These are phyloP conservation scores for Athripsodes cinereus DNA, from an alignment of 2,888 invertebrate species.

Conservation along the genomic window DNA sequence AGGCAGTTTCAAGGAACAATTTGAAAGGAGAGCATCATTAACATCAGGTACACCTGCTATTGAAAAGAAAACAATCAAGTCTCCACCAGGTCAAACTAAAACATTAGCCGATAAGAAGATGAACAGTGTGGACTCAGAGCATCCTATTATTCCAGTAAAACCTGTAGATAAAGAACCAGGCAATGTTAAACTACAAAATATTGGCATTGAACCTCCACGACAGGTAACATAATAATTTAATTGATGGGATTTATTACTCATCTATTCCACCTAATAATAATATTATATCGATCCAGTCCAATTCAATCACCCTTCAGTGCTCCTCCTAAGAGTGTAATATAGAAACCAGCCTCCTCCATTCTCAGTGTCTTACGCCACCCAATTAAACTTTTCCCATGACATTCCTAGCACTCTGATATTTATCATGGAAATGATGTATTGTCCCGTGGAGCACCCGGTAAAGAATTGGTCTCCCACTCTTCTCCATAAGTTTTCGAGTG, in stretches of 20 bases:
- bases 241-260: too few species aligned
- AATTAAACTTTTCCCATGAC: too few species aligned
- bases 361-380: too few species aligned
- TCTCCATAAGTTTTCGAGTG: too few species aligned
- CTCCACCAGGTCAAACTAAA: constrained; percentile 14
- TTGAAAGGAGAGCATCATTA: constrained; percentile 71
- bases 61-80: constrained; percentile 18
- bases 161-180: constrained; percentile 32
- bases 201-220: constrained; percentile 45
- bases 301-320: too few species aligned
- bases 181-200: constrained; percentile 46
- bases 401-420: too few species aligned
- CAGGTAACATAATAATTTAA: constrained; percentile 10
- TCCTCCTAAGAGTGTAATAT: too few species aligned
- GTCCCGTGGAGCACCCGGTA: too few species aligned
- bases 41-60: constrained; percentile 33
- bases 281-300: too few species aligned
- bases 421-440: too few species aligned
- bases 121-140: constrained; percentile 47
- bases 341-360: too few species aligned
- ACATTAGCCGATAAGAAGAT: constrained; percentile 44
- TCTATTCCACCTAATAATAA: background rate
- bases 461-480: too few species aligned
- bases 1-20: constrained; percentile 80
- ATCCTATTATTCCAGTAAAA: constrained; percentile 28